Evolutionary conservation across 2,888 invertebrate genomes (phyloP).

Genomic region (Yponomeuta malinellus): DNA sequence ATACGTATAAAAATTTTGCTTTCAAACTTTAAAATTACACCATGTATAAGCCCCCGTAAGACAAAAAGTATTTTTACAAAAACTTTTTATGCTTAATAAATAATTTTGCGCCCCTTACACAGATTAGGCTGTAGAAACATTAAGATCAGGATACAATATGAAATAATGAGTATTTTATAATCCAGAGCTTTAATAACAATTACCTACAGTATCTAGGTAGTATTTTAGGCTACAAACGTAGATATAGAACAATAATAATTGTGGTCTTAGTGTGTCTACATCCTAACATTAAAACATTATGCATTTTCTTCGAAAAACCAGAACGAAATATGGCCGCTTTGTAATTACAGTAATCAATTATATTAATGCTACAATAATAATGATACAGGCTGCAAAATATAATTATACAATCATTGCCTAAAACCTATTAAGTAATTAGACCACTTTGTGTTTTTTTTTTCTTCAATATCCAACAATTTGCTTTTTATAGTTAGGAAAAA

Average conservation of each 20-base stretch:
- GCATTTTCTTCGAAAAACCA: conserved; percentile 15
- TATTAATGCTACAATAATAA: conserved; percentile 40
- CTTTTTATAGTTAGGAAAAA: conserved; percentile 12
- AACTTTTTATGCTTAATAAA: not conserved
- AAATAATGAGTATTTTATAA: not conserved
- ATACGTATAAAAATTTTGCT: no score
- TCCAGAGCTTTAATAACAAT: not conserved
- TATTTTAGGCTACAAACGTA: no score
- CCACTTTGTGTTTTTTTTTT: conserved; percentile 25
- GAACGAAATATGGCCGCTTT: conserved; percentile 55
- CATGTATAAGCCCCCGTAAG: no score
- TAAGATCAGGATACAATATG: not conserved
- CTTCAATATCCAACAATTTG: conserved; percentile 12
- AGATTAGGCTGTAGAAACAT: conserved; percentile 1
- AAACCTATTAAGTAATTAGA: conserved; percentile 42
- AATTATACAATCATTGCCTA: conserved; percentile 32
- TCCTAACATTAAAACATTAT: conserved; percentile 4
- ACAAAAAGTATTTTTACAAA: not conserved
- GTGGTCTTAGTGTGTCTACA: not conserved
- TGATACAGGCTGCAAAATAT: conserved; percentile 62
- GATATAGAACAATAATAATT: no score
- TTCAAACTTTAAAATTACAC: no score
- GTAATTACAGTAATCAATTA: conserved; percentile 33
- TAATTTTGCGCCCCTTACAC: not conserved
- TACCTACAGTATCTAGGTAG: no score